Base-by-base conservation (phyloP, 92 coral and sea anemone genomes). In the Heteractis magnifica region DNA sequence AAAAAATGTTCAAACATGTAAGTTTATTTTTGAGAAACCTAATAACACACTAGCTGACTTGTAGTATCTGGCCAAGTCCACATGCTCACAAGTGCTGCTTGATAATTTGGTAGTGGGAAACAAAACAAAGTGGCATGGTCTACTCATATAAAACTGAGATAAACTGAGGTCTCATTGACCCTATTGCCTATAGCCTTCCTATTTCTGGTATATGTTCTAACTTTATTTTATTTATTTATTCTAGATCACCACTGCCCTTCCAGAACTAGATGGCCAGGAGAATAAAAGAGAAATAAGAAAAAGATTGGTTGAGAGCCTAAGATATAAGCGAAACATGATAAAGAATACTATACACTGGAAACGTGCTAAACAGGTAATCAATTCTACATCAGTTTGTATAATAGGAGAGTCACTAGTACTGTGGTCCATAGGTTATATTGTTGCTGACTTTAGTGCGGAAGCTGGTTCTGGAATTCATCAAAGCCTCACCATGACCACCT, bases 281-380 rank as follows among this genome's bases (percentile, higher is more conserved):
- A 5, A 48, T 15, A 48, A 9, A 14, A 73, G 14, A 23, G 56
- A 48, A 51, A 51, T 48, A 51, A 8, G 53, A 48, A 73, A 73
- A 14, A 48, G 77, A n/a, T n/a, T 73, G 19, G 52, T 53, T 49
- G 77, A 73, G 14, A 73, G 77, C 26, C 26, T 73, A n/a, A 73
- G 77, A 49, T 73, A 73, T n/a, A 73, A 53, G 26, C 77, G 56
- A 73, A 49, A 73, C 14, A 13, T 13, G 26, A 1, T 73, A 4
- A 73, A 49, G 52, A 73, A 73, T 23, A 73, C 77, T 11, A 73
- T 13, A 3, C 26, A 48, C 10, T 73, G 77, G 77, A 73, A 73
- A 73, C n/a, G 77, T 13, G 56, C 56, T 1, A 73, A 73, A 19
- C 8, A 48, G 56, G 77, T 73, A 73, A 41, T 73, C 3, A 5